These are phyloP conservation scores for Acanthopagrus latus DNA, from an alignment of 2,797 vertebrate species.

Conservation along the genomic window DNA sequence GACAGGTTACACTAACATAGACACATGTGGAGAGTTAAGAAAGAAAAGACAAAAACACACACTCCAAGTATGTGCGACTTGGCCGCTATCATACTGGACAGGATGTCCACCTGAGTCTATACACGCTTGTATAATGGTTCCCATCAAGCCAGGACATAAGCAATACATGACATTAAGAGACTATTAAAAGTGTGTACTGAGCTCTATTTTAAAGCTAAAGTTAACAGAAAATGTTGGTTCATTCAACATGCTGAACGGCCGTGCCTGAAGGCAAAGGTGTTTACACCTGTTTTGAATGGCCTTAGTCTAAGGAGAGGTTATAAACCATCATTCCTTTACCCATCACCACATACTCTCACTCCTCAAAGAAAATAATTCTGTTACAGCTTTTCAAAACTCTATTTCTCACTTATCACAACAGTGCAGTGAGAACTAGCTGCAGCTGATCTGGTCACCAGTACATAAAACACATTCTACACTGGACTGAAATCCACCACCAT, in stretches of 20 bases:
- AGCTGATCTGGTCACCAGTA: too few species aligned
- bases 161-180: background rate
- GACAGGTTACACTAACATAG: slow-evolving; percentile 38
- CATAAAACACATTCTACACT: too few species aligned
- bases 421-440: too few species aligned
- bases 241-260: background rate
- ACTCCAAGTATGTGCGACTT: background rate
- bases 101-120: background rate
- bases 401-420: background rate
- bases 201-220: background rate
- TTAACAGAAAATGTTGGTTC: background rate
- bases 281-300: too few species aligned
- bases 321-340: background rate
- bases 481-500: too few species aligned
- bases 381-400: background rate
- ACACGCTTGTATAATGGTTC: background rate
- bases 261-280: too few species aligned
- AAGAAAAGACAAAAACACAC: slow-evolving; percentile 2
- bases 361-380: background rate
- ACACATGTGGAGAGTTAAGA: background rate
- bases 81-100: background rate
- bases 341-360: background rate
- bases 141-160: background rate
- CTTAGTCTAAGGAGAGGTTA: background rate
- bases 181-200: background rate